Evolutionary conservation across 92 coral and sea anemone genomes (phyloP).

Genomic region (Isaurus tuberculatus): DNA sequence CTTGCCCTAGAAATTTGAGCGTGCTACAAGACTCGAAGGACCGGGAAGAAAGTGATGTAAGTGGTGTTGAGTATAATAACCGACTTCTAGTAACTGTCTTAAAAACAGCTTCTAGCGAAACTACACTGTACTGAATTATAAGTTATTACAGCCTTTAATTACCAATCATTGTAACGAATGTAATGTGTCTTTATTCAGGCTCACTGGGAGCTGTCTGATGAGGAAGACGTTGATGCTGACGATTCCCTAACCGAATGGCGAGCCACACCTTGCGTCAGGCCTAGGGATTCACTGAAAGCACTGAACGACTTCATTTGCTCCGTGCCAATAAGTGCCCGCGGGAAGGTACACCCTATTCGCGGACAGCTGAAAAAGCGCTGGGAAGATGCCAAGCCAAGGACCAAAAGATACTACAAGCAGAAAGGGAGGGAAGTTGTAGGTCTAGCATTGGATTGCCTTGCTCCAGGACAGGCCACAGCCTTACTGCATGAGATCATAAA

Average conservation of each 20-base stretch:
- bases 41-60: not conserved
- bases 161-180: not conserved
- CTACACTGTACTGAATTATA: not conserved
- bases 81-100: not conserved
- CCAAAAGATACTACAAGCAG: constrained; percentile 2
- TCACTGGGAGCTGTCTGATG: not conserved
- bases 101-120: not conserved
- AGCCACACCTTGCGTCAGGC: not conserved
- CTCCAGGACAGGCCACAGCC: constrained; percentile 15
- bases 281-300: not conserved
- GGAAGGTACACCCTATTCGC: not conserved
- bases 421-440: constrained; percentile 1
- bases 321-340: not conserved
- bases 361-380: not conserved
- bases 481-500: constrained; percentile 3
- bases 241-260: not conserved
- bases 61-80: not conserved
- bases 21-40: not conserved
- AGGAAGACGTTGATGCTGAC: not conserved
- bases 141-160: too few relatives aligned
- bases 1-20: not conserved
- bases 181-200: not conserved
- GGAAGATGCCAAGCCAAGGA: not conserved
- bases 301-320: not conserved
- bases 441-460: not conserved